Evolutionary conservation across 2,888 invertebrate genomes (phyloP).

Genomic region (Smittia aterrima): DNA sequence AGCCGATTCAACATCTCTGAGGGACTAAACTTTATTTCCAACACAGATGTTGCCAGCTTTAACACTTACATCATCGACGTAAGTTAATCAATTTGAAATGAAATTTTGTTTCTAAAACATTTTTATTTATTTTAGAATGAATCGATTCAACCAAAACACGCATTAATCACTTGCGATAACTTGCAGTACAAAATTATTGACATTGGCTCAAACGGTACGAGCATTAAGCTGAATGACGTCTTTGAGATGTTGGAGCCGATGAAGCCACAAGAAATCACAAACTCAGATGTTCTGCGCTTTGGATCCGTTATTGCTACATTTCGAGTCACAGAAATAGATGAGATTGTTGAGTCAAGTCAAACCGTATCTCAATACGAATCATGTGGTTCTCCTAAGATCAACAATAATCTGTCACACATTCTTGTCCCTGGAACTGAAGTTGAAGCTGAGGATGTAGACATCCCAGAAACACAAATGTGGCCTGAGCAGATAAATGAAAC

Average conservation of each 20-base stretch:
- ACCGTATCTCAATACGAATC: not conserved
- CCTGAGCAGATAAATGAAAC: no score
- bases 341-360: no score
- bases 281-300: not conserved
- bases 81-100: not conserved
- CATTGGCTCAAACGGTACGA: not conserved
- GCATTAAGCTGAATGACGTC: not conserved
- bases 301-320: no score
- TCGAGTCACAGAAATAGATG: no score
- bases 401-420: not conserved
- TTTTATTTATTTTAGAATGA: not conserved
- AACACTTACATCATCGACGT: not conserved
- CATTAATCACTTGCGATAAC: not conserved
- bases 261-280: not conserved
- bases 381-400: not conserved
- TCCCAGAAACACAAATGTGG: no score
- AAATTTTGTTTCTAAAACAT: no score
- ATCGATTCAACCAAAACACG: not conserved
- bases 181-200: not conserved
- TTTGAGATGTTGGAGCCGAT: not conserved
- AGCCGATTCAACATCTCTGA: no score
- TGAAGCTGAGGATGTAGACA: no score
- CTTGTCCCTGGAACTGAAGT: not conserved
- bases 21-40: not conserved
- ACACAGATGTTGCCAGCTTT: not conserved